phyloP scores from a whole-genome alignment of 2,113 vertebrate species.

The Xiphorhynchus elegans region DNA sequence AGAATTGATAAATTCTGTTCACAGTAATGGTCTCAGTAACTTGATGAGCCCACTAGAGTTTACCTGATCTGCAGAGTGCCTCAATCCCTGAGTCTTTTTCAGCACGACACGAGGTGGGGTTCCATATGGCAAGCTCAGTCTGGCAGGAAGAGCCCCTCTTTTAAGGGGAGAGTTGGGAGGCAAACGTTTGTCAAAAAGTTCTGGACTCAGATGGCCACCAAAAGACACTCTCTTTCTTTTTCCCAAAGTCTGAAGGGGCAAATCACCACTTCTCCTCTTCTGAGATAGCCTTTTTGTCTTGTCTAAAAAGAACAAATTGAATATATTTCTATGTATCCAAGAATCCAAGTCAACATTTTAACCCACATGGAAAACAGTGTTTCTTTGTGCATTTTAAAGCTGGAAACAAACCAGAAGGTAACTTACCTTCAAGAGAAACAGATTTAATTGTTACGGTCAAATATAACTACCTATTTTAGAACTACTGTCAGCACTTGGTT shows the following conservation, averaged over 20 bases:
- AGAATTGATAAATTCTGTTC: not conserved
- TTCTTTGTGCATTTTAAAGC: not conserved
- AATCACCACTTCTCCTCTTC: constrained; percentile 73
- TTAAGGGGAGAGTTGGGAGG: constrained; percentile 87
- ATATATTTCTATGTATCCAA: not conserved
- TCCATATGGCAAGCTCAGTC: constrained; percentile 63
- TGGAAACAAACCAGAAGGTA: not conserved
- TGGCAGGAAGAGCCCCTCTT: constrained; percentile 79
- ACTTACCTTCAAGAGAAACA: not conserved
- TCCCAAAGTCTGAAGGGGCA: not conserved
- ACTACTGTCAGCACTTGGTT: not conserved
- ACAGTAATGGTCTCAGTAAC: not conserved
- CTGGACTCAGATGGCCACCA: constrained; percentile 83
- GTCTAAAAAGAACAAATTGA: not conserved
- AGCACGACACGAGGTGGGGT: constrained; percentile 73
- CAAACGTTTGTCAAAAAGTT: constrained; percentile 88
- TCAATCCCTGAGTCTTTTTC: constrained; percentile 71
- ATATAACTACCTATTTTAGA: not conserved
- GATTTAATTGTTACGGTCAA: not conserved
- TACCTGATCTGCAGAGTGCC: constrained; percentile 69
- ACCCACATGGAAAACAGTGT: not conserved
- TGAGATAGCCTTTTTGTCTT: not conserved
- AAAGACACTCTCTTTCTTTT: constrained; percentile 90
- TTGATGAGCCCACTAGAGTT: accelerated
- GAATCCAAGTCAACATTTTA: not conserved